These are phyloP conservation scores for Aromia moschata DNA, from an alignment of 2,888 invertebrate species.

Conservation along the genomic window DNA sequence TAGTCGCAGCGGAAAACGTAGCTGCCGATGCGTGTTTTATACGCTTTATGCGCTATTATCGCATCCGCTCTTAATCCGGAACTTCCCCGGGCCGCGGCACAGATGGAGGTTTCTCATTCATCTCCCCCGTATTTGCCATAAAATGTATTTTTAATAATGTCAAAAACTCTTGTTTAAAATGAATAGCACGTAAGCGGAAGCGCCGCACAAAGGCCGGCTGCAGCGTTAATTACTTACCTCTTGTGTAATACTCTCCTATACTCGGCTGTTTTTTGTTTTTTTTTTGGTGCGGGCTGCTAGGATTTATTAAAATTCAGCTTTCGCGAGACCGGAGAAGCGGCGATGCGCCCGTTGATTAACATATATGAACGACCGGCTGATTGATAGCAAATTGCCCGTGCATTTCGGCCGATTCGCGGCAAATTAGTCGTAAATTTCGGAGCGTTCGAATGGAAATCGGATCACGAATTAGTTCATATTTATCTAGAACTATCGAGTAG, in stretches of 20 bases:
- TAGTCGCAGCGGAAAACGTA: no score
- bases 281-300: background rate
- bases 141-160: slow-evolving; percentile 23
- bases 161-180: slow-evolving; percentile 18
- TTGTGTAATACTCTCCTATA: background rate
- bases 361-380: slow-evolving; percentile 28
- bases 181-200: slow-evolving; percentile 8
- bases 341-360: slow-evolving; percentile 24
- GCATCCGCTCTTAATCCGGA: no score
- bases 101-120: background rate
- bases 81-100: background rate
- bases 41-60: no score
- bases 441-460: slow-evolving; percentile 23
- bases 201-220: slow-evolving; percentile 11
- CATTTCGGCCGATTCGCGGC: slow-evolving; percentile 29
- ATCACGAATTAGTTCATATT: slow-evolving; percentile 24
- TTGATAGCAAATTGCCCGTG: slow-evolving; percentile 29
- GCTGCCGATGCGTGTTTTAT: no score
- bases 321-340: slow-evolving; percentile 1
- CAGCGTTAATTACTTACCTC: slow-evolving; percentile 22
- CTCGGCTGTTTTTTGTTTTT: no score
- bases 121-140: slow-evolving; percentile 2
- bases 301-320: slow-evolving; percentile 25
- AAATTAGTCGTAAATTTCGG: slow-evolving; percentile 30
- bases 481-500: slow-evolving; percentile 6